A percentile compares a stretch with the other conserved stretches of the same genome.
phyloP scores from a whole-genome alignment of 37 sponge, comb jelly and placozoan genomes.

The Oscarella lobularis region DNA sequence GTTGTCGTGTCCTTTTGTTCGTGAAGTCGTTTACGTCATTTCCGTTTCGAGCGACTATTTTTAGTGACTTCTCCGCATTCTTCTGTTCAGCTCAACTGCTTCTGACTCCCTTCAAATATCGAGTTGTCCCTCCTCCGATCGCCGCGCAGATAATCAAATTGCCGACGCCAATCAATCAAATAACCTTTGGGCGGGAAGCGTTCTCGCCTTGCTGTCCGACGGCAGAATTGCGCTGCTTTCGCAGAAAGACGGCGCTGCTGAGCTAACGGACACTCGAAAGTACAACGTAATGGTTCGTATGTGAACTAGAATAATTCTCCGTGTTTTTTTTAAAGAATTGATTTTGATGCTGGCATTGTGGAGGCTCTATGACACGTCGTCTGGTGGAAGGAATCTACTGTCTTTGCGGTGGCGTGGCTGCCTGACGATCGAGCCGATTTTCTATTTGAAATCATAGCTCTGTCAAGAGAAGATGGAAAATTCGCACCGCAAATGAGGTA shows the following conservation, averaged over 20 bases:
- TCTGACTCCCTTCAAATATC: constrained; percentile 61
- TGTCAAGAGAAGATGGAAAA: no score
- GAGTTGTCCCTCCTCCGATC: constrained; percentile 90
- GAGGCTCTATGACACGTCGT: constrained; percentile 28
- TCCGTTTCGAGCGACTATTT: background rate
- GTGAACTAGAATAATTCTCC: no score
- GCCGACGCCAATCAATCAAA: constrained; percentile 14
- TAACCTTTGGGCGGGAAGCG: constrained; percentile 47
- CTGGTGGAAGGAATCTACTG: constrained; percentile 29
- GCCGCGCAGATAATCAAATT: constrained; percentile 22
- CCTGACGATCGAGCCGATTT: background rate
- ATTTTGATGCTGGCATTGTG: no score
- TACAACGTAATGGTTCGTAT: no score
- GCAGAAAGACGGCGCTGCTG: no score
- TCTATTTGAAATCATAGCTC: no score
- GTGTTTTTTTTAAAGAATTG: no score
- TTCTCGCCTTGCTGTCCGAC: constrained; percentile 22
- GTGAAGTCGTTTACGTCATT: no score
- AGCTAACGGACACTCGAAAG: no score
- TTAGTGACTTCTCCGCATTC: constrained; percentile 4
- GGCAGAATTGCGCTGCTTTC: constrained; percentile 21
- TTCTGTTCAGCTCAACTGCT: constrained; percentile 24
- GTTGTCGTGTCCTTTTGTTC: no score
- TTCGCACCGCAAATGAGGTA: no score
- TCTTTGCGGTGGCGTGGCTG: constrained; percentile 26